Conservation (phyloP, 2,888 invertebrate genomes). For the Drosophila prolongata region DNA sequence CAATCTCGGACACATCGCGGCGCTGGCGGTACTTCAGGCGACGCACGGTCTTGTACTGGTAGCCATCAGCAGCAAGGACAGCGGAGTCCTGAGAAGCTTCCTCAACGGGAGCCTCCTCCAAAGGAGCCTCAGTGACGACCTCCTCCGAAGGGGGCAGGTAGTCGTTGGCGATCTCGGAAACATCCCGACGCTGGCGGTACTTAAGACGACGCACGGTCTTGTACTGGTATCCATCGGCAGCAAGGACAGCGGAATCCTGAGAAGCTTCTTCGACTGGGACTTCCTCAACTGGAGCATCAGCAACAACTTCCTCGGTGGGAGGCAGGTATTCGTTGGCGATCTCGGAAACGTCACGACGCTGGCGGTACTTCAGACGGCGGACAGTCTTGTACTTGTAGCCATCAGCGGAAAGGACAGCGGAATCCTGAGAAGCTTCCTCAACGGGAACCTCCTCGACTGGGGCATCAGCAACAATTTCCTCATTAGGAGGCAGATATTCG, state of each 20-base stretch:
- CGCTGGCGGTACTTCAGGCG: constrained; percentile 59
- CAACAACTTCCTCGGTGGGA: constrained; percentile 43
- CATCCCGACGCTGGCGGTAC: constrained; percentile 74
- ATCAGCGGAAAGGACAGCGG: constrained; percentile 53
- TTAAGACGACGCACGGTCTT: constrained; percentile 76
- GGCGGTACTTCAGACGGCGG: constrained; percentile 61
- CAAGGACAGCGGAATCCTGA: constrained; percentile 51
- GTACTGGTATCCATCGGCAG: constrained; percentile 66
- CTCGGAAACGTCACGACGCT: constrained; percentile 66
- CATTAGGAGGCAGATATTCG: constrained; percentile 48
- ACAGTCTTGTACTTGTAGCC: constrained; percentile 69
- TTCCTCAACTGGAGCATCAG: constrained; percentile 45
- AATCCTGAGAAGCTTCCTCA: constrained; percentile 39
- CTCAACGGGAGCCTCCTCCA: constrained; percentile 36
- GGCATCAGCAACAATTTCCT: constrained; percentile 12
- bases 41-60: constrained; percentile 60
- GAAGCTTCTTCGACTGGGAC: constrained; percentile 26
- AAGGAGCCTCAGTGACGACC: constrained; percentile 9
- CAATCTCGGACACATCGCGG: constrained; percentile 65
- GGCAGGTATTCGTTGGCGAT: constrained; percentile 57
- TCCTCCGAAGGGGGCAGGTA: constrained; percentile 69
- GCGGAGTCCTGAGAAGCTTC: constrained; percentile 45
- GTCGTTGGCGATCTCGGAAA: constrained; percentile 61
- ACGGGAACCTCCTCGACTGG: constrained; percentile 6
- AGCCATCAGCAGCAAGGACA: constrained; percentile 52